Evolutionary conservation across 2,797 vertebrate species (phyloP), one percentile per base, ranked within the genome.

Genomic region (Tarsius wallacei): DNA sequence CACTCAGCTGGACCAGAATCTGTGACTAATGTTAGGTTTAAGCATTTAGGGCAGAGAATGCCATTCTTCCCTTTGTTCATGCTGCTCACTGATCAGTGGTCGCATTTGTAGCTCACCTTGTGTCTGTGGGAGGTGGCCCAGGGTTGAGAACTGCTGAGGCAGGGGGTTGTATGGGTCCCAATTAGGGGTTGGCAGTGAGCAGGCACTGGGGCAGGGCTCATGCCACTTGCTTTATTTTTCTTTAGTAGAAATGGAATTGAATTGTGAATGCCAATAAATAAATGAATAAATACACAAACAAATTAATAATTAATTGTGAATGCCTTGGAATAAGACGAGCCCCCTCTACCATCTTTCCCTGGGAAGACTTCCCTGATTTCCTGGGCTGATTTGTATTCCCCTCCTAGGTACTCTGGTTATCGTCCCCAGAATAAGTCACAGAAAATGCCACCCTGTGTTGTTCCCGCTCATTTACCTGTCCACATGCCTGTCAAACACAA

Each of bases 31-130:
- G 19, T 24, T 22, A 70, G 36, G 33, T 8, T 21, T 51, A 22
- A 31, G 77, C 59, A n/a, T 12, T 33, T 64, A 26, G 59, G 70
- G 21, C 42, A 22, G 26, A 91, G 22, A 42, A 53, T 8, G 3
- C 51, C 19, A 1, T 7, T 4, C 71, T 66, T 47, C 28, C 33
- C 5, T 73, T 21, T 57, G 68, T 33, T 55, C 22, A 0, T 21
- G 2, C 28, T 17, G 5, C 2, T 5, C 2, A 2, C 9, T 28
- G 28, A 0, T 85, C 0, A 0, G 31, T 2, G 1, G 19, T 9
- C 36, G 16, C 42, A 6, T 53, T 42, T 26, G 42, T 3, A 15
- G 22, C 26, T 31, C 31, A 19, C 59, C 63, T 51, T 17, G 0
- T 0, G 0, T 31, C 19, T 36, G 11, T 17, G 24, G 31, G 21